Percentiles rank a stretch among this genome's conserved stretches.
Evolutionary conservation across 2,888 invertebrate genomes (phyloP).

Genomic region (Diaprepes abbreviatus): DNA sequence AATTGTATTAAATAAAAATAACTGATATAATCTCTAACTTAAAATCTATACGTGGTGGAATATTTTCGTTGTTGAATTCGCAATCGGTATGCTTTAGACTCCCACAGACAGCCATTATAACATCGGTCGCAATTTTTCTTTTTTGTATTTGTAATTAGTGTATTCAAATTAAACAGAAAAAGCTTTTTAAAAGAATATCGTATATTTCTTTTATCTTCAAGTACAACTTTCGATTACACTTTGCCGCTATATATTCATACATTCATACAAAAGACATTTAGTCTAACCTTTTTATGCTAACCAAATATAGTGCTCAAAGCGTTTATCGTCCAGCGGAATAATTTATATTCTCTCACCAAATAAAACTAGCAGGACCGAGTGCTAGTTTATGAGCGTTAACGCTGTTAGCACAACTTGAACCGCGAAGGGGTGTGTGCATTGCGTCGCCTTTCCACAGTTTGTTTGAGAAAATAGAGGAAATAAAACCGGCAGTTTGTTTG

Average conservation of each 20-base stretch:
- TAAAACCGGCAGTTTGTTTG: constrained; percentile 28
- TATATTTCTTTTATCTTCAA: too few relatives aligned
- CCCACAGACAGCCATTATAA: too few relatives aligned
- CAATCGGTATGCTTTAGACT: too few relatives aligned
- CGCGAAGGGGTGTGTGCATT: constrained; percentile 35
- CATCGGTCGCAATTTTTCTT: too few relatives aligned
- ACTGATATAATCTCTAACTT: too few relatives aligned
- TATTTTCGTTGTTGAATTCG: too few relatives aligned
- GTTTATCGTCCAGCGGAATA: constrained; percentile 27
- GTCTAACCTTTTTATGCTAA: not conserved
- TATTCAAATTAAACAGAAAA: too few relatives aligned
- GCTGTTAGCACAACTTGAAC: constrained; percentile 37
- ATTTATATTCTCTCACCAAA: constrained; percentile 39
- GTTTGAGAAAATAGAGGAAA: constrained; percentile 29
- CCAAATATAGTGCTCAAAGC: constrained; percentile 1
- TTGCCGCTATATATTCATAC: not conserved
- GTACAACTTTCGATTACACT: too few relatives aligned
- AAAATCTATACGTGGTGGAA: too few relatives aligned
- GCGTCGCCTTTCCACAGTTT: constrained; percentile 36
- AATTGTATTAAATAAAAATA: too few relatives aligned
- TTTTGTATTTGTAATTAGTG: too few relatives aligned
- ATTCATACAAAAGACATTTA: constrained; percentile 1
- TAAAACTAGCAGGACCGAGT: constrained; percentile 35
- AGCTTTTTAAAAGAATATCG: too few relatives aligned
- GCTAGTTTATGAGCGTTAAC: constrained; percentile 44